Evolutionary conservation across 2,888 invertebrate genomes (phyloP).

Genomic region (Hemistola chrysoprasaria): DNA sequence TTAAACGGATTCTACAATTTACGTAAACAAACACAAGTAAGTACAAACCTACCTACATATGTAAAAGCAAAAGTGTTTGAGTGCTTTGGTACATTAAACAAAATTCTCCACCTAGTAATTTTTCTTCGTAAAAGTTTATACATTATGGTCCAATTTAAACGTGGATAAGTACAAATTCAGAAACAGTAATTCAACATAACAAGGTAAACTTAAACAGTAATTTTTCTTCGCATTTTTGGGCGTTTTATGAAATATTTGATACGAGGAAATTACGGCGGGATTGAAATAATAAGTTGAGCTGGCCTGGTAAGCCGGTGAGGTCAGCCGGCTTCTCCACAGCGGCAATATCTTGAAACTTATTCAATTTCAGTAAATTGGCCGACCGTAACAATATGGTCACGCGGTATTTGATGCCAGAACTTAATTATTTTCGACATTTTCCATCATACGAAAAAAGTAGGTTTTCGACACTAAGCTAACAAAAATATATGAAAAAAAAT

Average conservation of each 20-base stretch:
- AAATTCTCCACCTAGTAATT: constrained; percentile 12
- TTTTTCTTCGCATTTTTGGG: constrained; percentile 28
- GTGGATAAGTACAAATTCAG: constrained; percentile 4
- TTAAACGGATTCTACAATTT: too few species aligned
- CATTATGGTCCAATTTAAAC: constrained; percentile 6
- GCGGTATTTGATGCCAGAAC: constrained; percentile 29
- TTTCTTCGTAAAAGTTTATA: constrained; percentile 10
- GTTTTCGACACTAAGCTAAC: too few species aligned
- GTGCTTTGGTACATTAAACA: neutral
- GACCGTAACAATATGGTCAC: constrained; percentile 33
- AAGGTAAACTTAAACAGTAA: constrained; percentile 14
- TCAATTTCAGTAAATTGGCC: constrained; percentile 53
- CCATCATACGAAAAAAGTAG: too few species aligned
- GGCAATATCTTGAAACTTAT: constrained; percentile 57
- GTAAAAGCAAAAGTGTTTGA: neutral
- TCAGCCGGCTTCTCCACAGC: constrained; percentile 32
- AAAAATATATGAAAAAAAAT: too few species aligned
- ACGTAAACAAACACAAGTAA: too few species aligned
- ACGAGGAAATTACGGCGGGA: constrained; percentile 39
- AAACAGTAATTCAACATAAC: constrained; percentile 12
- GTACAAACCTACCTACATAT: too few species aligned
- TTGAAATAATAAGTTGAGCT: constrained; percentile 49
- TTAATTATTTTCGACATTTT: constrained; percentile 3
- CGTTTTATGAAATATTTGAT: constrained; percentile 35
- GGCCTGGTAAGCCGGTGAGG: constrained; percentile 38